These are phyloP conservation scores for Oreochromis niloticus DNA, from an alignment of 2,113 vertebrate species.

Conservation along the genomic window DNA sequence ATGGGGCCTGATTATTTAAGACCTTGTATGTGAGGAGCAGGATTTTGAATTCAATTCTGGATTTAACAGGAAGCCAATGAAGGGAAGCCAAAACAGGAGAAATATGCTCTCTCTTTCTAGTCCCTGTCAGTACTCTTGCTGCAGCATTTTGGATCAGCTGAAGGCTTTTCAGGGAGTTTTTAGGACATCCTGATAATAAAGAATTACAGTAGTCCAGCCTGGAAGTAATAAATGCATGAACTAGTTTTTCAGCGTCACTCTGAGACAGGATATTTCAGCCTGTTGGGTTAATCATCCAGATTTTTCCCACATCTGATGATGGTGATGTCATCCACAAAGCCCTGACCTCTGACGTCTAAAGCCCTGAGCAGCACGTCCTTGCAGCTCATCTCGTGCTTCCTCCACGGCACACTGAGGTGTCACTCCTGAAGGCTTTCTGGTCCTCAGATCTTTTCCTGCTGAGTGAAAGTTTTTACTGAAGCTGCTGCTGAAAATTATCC, in stretches of 20 bases:
- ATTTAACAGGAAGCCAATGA: background rate
- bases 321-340: background rate
- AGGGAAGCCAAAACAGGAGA: background rate
- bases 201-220: no score
- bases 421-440: background rate
- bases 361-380: background rate
- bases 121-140: background rate
- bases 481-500: background rate
- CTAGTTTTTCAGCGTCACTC: background rate
- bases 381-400: background rate
- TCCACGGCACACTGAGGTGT: background rate
- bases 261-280: background rate
- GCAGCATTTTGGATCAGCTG: fast-evolving
- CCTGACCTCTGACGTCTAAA: background rate
- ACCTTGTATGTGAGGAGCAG: background rate
- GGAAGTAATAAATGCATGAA: no score
- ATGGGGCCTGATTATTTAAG: background rate
- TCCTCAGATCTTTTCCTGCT: background rate
- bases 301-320: background rate
- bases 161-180: background rate
- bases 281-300: background rate
- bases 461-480: background rate
- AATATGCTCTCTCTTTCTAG: background rate
- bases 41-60: background rate
- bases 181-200: fast-evolving